Evolutionary conservation across 2,797 vertebrate species (phyloP).

Genomic region (Kryptolebias ocellatus): DNA sequence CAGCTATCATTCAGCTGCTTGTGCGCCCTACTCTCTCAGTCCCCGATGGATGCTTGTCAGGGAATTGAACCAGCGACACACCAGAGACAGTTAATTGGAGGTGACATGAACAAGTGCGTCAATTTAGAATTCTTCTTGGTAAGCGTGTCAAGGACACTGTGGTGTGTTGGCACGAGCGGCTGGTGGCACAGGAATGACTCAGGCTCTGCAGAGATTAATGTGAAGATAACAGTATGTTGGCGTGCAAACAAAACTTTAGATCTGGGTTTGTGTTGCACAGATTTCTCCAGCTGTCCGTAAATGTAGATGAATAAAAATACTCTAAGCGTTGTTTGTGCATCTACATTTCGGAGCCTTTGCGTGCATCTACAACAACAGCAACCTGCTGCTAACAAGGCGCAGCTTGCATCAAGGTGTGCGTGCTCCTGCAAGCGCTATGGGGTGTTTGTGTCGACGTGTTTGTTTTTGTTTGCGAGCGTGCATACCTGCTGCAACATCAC

Average conservation of each 20-base stretch:
- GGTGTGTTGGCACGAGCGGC: slow-evolving; percentile 49
- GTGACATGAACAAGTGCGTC: slow-evolving; percentile 65
- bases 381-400: slow-evolving; percentile 11
- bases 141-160: slow-evolving; percentile 77
- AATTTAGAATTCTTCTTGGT: slow-evolving; percentile 65
- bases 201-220: slow-evolving; percentile 12
- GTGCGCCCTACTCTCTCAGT: slow-evolving; percentile 49
- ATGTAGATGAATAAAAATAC: background rate
- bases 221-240: background rate
- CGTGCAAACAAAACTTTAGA: background rate
- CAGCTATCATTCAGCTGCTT: slow-evolving; percentile 54
- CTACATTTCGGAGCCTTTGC: no score
- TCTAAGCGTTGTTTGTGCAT: background rate
- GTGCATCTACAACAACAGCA: background rate
- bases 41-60: slow-evolving; percentile 72
- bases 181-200: slow-evolving; percentile 44
- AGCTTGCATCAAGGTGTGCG: background rate
- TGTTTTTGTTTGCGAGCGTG: slow-evolving; percentile 21
- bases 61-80: slow-evolving; percentile 72
- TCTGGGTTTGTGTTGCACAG: background rate
- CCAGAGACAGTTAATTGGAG: slow-evolving; percentile 73
- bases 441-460: slow-evolving; percentile 4
- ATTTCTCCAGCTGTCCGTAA: background rate
- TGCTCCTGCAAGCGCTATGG: background rate
- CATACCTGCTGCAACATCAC: slow-evolving; percentile 99